Base-by-base conservation (phyloP, 2,888 invertebrate species). In the Arctia plantaginis region DNA sequence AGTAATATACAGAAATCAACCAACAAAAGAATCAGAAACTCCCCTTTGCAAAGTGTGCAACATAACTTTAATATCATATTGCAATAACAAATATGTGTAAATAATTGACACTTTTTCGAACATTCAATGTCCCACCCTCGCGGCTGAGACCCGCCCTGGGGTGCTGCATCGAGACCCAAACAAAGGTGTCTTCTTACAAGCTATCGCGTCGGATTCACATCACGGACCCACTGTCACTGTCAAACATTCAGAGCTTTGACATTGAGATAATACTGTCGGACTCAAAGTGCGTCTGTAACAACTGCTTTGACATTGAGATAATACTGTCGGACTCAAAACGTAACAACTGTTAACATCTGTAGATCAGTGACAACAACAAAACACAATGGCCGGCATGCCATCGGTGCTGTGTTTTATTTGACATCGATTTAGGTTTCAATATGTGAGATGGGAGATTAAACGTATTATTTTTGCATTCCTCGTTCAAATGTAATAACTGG, bases 131-230 rank as follows among this genome's bases (percentile, higher is more conserved):
- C 65, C 68, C 77, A 73, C 79, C 70, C 77, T 27, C 72, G 41
- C 64, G 70, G 59, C 18, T 20, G 30, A 12, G 62, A 77, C 74
- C 74, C 78, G 62, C 71, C 80, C 78, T 62, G 20, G 0, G 23
- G 23, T 23, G 30, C 65, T 27, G 69, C 77, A 72, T 68, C 13
- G 30, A 59, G 3, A 13, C 44, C 55, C 82, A 87, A 86, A 87
- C 85, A 87, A 86, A 82, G 75, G 85, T 82, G 82, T 89, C 74
- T 69, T 68, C 44, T 87, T 83, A 77, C 88, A 81, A 78, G 44
- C 62, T 41, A 15, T 18, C 51, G 71, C 15, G 47, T 55, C 27
- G 39, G 55, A n/a, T 65, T 65, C 10, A 65, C 64, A 66, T 44
- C 66, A 35, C 65, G 51, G 20, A 59, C 71, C 44, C 66, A 72